phyloP scores from a whole-genome alignment of 2,888 invertebrate species.

The Amblyjoppa proteus region DNA sequence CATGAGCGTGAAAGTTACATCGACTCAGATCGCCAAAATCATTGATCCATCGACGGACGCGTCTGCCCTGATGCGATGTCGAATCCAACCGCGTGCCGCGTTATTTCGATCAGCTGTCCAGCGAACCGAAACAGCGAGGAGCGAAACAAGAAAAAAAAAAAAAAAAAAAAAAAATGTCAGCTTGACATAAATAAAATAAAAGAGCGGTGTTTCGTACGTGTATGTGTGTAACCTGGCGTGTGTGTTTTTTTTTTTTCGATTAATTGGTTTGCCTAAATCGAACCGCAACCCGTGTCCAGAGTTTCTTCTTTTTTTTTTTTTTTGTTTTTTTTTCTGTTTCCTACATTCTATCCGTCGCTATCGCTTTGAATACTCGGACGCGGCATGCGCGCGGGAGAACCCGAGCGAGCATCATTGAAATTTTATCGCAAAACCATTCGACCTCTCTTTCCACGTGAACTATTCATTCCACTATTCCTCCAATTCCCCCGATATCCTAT shows the following conservation, averaged over 20 bases:
- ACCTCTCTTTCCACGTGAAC: slow-evolving; percentile 26
- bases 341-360: slow-evolving; percentile 46
- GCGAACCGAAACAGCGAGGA: background rate
- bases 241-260: slow-evolving; percentile 50
- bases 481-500: slow-evolving; percentile 9
- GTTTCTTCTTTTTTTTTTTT: background rate
- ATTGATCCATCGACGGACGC: slow-evolving; percentile 16
- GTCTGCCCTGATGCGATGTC: background rate
- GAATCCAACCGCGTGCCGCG: background rate
- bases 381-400: slow-evolving; percentile 35
- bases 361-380: slow-evolving; percentile 57
- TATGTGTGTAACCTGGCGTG: slow-evolving; percentile 27
- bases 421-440: slow-evolving; percentile 49
- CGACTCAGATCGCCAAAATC: background rate
- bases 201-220: slow-evolving; percentile 39
- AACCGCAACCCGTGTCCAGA: slow-evolving; percentile 48
- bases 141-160: slow-evolving; percentile 9
- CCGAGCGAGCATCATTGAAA: slow-evolving; percentile 61
- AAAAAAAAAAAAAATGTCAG: slow-evolving; percentile 7
- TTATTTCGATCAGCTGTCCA: slow-evolving; percentile 24
- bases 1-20: background rate
- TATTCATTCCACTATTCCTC: background rate
- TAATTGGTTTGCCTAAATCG: slow-evolving; percentile 60
- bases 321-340: no score
- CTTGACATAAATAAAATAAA: slow-evolving; percentile 29